phyloP scores from a whole-genome alignment of 2,888 invertebrate genomes.

The Cephus pygmeus region DNA sequence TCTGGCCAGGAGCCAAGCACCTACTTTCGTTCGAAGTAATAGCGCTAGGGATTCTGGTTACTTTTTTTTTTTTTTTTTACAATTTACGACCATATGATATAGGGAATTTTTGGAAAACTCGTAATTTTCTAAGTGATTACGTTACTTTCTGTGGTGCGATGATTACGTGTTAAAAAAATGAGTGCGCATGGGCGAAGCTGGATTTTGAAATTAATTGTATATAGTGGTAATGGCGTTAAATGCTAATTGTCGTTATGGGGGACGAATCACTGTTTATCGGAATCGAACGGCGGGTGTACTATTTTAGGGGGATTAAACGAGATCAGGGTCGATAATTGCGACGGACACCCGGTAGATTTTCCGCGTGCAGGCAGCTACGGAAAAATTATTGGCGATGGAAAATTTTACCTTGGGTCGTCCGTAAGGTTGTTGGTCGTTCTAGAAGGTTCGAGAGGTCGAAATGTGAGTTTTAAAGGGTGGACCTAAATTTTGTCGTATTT shows the following conservation, averaged over 20 bases:
- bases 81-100: neutral
- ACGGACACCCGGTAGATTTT: neutral
- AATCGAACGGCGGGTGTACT: neutral
- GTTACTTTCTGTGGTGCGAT: neutral
- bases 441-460: too few relatives aligned
- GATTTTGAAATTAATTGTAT: neutral
- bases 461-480: too few relatives aligned
- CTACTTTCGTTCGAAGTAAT: neutral
- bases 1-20: conserved; percentile 2
- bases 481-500: too few relatives aligned
- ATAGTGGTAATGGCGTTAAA: neutral
- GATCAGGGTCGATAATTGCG: neutral
- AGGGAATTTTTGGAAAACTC: neutral
- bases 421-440: too few relatives aligned
- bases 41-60: neutral
- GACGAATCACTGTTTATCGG: neutral
- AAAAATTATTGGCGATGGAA: too few relatives aligned
- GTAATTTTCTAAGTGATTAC: neutral
- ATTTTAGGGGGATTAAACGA: neutral
- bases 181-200: neutral
- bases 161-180: neutral
- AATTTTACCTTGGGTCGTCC: too few relatives aligned
- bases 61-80: neutral
- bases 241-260: neutral
- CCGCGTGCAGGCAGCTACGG: neutral